These are phyloP conservation scores for Botia almorhae DNA, from an alignment of 2,797 vertebrate species.

Conservation along the genomic window DNA sequence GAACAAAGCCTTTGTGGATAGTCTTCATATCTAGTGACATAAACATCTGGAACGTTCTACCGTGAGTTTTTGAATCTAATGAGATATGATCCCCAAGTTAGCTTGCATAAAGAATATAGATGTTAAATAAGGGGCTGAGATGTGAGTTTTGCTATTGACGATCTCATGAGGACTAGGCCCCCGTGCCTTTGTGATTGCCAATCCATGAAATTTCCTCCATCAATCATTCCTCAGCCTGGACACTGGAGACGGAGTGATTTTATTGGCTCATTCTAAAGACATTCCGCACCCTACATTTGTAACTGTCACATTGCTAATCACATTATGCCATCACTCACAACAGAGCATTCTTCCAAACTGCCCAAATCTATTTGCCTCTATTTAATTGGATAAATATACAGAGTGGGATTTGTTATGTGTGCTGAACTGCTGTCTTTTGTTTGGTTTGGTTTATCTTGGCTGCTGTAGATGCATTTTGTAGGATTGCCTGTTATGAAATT, in stretches of 20 bases:
- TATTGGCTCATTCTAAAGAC: constrained; percentile 6
- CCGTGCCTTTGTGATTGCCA: background rate
- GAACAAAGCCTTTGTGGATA: constrained; percentile 11
- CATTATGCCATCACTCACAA: constrained; percentile 4
- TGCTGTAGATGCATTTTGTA: background rate
- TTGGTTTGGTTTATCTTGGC: background rate
- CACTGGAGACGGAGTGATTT: background rate
- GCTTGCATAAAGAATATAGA: background rate
- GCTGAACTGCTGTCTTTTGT: background rate
- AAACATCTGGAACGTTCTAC: background rate
- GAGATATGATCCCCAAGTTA: background rate
- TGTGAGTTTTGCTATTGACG: no score
- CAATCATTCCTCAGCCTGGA: constrained; percentile 2
- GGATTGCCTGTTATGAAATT: constrained; percentile 18
- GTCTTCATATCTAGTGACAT: background rate
- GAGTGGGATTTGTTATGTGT: background rate
- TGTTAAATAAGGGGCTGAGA: no score
- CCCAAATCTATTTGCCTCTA: background rate
- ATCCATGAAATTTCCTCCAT: constrained; percentile 22
- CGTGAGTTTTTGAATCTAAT: background rate
- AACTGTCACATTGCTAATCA: constrained; percentile 2
- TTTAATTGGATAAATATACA: background rate
- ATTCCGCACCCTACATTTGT: background rate
- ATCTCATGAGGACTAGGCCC: background rate
- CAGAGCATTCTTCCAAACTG: constrained; percentile 11